Evolutionary conservation across 2,797 vertebrate genomes (phyloP), one percentile per base, ranked within the genome.

Genomic region (Xenops minutus): DNA sequence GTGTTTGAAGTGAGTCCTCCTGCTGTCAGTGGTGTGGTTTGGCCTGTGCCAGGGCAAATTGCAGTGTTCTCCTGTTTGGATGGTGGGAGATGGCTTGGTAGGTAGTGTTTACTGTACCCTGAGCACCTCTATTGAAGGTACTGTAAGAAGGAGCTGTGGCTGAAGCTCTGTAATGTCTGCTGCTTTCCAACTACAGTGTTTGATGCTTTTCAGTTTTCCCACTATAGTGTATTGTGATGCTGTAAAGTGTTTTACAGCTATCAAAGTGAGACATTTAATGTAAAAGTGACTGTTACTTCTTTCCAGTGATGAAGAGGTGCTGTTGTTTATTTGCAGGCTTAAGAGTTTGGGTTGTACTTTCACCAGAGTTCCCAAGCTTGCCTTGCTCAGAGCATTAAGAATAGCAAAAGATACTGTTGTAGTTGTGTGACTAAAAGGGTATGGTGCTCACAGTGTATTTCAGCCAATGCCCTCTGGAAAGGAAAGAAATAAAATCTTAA

Each of bases 61-160:
- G 32, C 8, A 14, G 4, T 1, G 0, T 1, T 29, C 9, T 24
- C 24, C 24, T 59, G 1, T 8, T 20, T 17, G 5, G 15, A 6
- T n/a, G 13, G 10, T 36, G 30, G 20, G 23, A n/a, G 7, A n/a
- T 4, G 10, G 18, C 7, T 32, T 2, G 41, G 24, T 0, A 23
- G 6, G 12, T 39, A 30, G 3, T 23, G 0, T 16, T 77, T 69
- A 3, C 9, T 49, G 13, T 13, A 18, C 3, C 2, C 6, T n/a
- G 26, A 62, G 5, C 8, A 24, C 7, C 18, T 20, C 8, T 10
- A 14, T 23, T 36, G 24, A 2, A 14, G 48, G 37, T 2, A 30
- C 29, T 5, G 1, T 26, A n/a, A 20, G 1, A 10, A 14, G 37
- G 43, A 43, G 19, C 16, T 48, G 76, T 52, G 49, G 32, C 30